phyloP scores from a whole-genome alignment of 2,113 vertebrate species.

The Sinocyclocheilus grahami region DNA sequence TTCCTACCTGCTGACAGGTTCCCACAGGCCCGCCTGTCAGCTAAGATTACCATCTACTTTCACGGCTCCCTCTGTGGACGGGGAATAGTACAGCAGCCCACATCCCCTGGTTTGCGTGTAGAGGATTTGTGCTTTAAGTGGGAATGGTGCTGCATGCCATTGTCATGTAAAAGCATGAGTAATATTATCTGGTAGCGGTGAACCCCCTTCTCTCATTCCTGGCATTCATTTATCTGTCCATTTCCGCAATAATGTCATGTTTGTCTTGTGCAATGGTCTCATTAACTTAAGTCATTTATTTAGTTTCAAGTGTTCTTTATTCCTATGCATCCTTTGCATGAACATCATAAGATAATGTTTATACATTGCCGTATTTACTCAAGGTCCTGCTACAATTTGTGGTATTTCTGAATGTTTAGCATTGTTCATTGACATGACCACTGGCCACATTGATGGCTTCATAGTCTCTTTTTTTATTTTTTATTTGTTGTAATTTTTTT shows the following conservation, averaged over 20 bases:
- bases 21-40: slow-evolving; percentile 57
- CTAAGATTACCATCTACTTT: slow-evolving; percentile 23
- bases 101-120: neutral
- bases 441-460: too few relatives aligned
- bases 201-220: slow-evolving; percentile 13
- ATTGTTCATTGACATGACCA: slow-evolving; percentile 10
- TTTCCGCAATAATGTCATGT: neutral
- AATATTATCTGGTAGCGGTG: slow-evolving; percentile 25
- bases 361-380: neutral
- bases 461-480: neutral
- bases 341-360: slow-evolving; percentile 4
- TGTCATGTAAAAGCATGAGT: slow-evolving; percentile 42
- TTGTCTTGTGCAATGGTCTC: neutral
- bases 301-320: neutral
- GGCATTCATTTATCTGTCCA: neutral
- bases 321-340: neutral
- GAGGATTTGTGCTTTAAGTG: neutral
- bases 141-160: slow-evolving; percentile 5
- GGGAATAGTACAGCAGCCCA: slow-evolving; percentile 13
- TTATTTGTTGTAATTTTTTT: neutral
- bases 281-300: neutral
- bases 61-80: slow-evolving; percentile 37
- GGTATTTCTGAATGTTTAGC: slow-evolving; percentile 7
- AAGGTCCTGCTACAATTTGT: slow-evolving; percentile 4
- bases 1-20: slow-evolving; percentile 67